Conservation (phyloP, 2,113 vertebrate genomes). For the Nothocercus julius region DNA sequence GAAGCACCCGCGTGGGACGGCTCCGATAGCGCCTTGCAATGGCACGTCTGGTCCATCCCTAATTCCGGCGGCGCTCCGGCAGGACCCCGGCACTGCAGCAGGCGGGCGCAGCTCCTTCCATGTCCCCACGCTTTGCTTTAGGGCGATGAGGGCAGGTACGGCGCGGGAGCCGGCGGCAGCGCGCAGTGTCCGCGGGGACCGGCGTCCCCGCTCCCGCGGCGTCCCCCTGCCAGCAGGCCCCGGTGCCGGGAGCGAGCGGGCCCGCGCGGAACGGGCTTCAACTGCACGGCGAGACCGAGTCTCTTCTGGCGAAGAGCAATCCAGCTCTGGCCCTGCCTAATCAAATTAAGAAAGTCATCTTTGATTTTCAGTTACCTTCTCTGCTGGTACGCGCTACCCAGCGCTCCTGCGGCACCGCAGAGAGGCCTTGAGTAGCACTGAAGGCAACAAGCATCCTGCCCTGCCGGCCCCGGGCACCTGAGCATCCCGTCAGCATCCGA, state of each 20-base stretch:
- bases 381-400: conserved; percentile 78
- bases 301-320: conserved; percentile 92
- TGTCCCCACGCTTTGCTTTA: no score
- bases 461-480: no score
- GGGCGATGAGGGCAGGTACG: no score
- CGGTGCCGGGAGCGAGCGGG: conserved; percentile 25
- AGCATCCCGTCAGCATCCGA: no score
- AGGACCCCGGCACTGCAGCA: not conserved
- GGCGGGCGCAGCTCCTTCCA: no score
- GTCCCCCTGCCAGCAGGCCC: not conserved
- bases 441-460: no score
- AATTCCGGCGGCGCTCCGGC: not conserved
- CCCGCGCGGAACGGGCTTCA: conserved; percentile 80
- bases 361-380: conserved; percentile 95
- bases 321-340: conserved; percentile 85
- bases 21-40: conserved; percentile 35
- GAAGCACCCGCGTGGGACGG: not conserved
- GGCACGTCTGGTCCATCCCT: conserved; percentile 40
- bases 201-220: no score
- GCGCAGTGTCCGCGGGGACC: no score
- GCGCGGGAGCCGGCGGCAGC: no score
- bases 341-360: conserved; percentile 95
- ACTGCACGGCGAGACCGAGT: conserved; percentile 91
- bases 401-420: conserved; percentile 58
- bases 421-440: conserved; percentile 56